Conservation (phyloP, 2,888 invertebrate genomes). For the Elegia similella region DNA sequence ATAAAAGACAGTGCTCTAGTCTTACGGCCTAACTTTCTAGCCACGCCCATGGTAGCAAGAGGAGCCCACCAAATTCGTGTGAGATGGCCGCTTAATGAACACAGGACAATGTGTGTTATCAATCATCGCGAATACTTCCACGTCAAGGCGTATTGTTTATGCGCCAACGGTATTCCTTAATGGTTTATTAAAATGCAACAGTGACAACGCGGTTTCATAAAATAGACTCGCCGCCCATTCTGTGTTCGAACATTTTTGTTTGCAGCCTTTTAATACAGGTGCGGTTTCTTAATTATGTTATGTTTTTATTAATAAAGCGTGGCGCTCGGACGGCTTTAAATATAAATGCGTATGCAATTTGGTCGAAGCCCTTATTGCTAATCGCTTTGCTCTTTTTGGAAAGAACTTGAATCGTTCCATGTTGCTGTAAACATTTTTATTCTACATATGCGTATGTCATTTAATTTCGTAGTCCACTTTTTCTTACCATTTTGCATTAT, state of each 20-base stretch:
- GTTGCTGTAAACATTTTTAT: too few relatives aligned
- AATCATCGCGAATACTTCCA: slow-evolving; percentile 26
- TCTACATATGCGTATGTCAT: too few relatives aligned
- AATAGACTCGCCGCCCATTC: slow-evolving; percentile 6
- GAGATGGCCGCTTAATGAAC: slow-evolving; percentile 17
- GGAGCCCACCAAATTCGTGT: slow-evolving; percentile 19
- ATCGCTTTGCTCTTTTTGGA: background rate
- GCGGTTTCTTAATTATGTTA: background rate
- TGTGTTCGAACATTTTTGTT: slow-evolving; percentile 9
- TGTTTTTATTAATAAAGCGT: background rate
- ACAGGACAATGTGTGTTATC: slow-evolving; percentile 21
- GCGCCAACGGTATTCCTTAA: slow-evolving; percentile 8
- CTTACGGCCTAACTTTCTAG: too few relatives aligned
- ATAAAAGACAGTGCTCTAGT: too few relatives aligned
- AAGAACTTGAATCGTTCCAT: too few relatives aligned
- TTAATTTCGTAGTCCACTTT: too few relatives aligned
- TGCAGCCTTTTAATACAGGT: slow-evolving; percentile 1
- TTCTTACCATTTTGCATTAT: too few relatives aligned
- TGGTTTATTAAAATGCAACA: slow-evolving; percentile 12
- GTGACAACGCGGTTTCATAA: slow-evolving; percentile 8
- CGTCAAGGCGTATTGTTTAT: slow-evolving; percentile 18
- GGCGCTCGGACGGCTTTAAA: background rate
- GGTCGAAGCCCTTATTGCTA: background rate
- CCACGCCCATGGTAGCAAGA: background rate
- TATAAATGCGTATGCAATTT: background rate